phyloP scores from a whole-genome alignment of 1,140 invertebrate species.

The Odontomachus brunneus region DNA sequence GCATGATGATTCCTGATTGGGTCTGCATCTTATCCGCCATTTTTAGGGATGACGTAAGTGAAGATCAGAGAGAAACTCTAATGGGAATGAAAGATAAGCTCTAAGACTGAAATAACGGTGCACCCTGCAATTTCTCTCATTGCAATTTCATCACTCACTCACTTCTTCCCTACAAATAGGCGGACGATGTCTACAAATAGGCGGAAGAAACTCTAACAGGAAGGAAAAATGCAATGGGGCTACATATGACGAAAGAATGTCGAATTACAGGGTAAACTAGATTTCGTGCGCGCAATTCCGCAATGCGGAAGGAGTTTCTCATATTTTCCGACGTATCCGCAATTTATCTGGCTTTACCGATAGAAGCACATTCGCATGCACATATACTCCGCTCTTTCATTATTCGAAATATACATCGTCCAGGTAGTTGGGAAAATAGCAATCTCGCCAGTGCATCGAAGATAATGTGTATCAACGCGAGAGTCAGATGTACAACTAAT shows the following conservation, averaged over 20 bases:
- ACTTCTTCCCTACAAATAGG: no score
- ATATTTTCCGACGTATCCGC: conserved; percentile 26
- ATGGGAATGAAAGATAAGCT: no score
- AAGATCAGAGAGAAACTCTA: no score
- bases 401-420: conserved; percentile 11
- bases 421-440: conserved; percentile 2
- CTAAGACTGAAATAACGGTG: no score
- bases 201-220: no score
- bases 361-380: not conserved
- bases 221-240: no score
- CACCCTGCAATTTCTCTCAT: no score
- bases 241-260: conserved; percentile 17
- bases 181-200: no score
- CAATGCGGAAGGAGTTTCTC: conserved; percentile 13
- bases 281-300: conserved; percentile 6
- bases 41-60: no score
- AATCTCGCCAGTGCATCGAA: not conserved
- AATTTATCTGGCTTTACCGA: conserved; percentile 26
- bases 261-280: conserved; percentile 33
- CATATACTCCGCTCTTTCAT: conserved; percentile 38
- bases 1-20: no score
- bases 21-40: no score
- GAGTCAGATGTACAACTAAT: not conserved
- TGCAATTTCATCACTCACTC: no score
- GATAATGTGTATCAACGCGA: not conserved